Base-by-base conservation (phyloP, 2,888 invertebrate genomes). In the Spisula subtruncata region DNA sequence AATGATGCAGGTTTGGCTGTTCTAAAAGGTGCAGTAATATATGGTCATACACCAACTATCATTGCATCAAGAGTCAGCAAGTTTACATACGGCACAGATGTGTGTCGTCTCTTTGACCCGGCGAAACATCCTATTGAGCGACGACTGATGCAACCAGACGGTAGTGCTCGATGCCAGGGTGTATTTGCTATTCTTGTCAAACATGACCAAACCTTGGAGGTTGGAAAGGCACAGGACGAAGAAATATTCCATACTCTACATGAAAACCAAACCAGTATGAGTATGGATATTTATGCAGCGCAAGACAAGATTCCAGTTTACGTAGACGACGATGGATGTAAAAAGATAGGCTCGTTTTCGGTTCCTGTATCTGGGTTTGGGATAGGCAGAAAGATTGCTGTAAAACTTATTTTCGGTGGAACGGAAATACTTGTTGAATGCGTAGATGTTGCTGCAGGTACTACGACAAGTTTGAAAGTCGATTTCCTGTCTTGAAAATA, bases 371-470 rank as follows among this genome's bases (percentile, higher is more conserved):
- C 92, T 6, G 90, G 92, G 29, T 88, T 20, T 20, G 92, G 91
- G 0, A n/a, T 54, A 1, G 87, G 89, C 18, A 80, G 93, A n/a
- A 41, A 75, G 6, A 89, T 91, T 46, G 75, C 56, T 0, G 93
- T 91, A 20, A 56, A 86, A 32, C 81, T 93, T 71, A 91, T 88
- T 60, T 92, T 93, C 46, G 93, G 92, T 12, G 92, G 92, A 0
- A 92, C 93, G n/a, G 93, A 93, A 86, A 81, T 92, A 0, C 51
- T 86, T 16, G 92, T 93, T 0, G 80, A 90, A 35, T 90, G 91
- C 29, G 60, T 48, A 20, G 87, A 88, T 14, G 79, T 88, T 51
- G 66, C 81, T 12, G 90, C 89, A 5, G 89, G 87, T 12, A 87
- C 82, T 51, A 82, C 83, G 20, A 75, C 71, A 0, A 51, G 54